Conservation (phyloP, 1,140 invertebrate species). For the Lerema accius region DNA sequence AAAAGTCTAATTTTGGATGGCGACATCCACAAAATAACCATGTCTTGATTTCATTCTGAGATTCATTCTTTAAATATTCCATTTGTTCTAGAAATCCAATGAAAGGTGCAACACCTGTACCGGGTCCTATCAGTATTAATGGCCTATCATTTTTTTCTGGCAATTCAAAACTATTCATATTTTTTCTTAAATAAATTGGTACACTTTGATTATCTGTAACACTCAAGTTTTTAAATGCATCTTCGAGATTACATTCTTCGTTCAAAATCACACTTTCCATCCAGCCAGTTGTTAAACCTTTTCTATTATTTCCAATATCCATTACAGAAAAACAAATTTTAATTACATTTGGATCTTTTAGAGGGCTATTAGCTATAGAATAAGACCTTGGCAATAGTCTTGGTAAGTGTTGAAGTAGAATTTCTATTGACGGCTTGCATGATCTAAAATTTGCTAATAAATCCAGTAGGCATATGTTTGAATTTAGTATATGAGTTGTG, state of each 20-base stretch:
- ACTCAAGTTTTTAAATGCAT: conserved; percentile 52
- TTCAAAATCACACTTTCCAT: conserved; percentile 72
- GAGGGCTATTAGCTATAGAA: conserved; percentile 89
- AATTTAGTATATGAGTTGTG: conserved; percentile 83
- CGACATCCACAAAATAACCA: conserved; percentile 92
- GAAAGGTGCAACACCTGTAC: conserved; percentile 93
- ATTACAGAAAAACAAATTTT: conserved; percentile 88
- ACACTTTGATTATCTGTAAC: conserved; percentile 51
- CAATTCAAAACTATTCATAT: conserved; percentile 83
- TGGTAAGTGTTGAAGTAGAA: conserved; percentile 89
- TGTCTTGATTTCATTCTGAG: conserved; percentile 49
- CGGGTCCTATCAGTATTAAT: conserved; percentile 91
- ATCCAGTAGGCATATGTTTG: conserved; percentile 85
- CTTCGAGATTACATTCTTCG: conserved; percentile 45
- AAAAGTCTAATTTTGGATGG: conserved; percentile 85
- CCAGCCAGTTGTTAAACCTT: conserved; percentile 88
- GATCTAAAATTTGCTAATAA: conserved; percentile 86
- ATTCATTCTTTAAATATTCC: conserved; percentile 53
- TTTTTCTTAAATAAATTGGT: conserved; percentile 86
- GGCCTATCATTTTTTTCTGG: conserved; percentile 83
- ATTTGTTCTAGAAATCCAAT: conserved; percentile 86
- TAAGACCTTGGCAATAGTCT: conserved; percentile 90
- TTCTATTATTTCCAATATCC: conserved; percentile 77
- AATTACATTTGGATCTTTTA: conserved; percentile 74
- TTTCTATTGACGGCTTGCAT: conserved; percentile 85